Evolutionary conservation across 2,113 vertebrate genomes (phyloP), one percentile per base, ranked within the genome.

Genomic region (Nibea coibor): DNA sequence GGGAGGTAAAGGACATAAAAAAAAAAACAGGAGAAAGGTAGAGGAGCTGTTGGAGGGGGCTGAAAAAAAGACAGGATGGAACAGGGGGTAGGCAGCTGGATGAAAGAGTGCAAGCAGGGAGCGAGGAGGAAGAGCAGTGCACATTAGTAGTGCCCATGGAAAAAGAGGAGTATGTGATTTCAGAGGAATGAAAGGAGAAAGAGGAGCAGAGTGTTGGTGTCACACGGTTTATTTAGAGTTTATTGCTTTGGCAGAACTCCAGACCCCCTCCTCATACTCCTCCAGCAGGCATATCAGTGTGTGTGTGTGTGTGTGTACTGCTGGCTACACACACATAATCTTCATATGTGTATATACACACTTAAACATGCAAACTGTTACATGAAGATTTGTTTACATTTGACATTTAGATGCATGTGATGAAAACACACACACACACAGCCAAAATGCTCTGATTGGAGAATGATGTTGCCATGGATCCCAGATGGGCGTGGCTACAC

Each of bases 221-320:
- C 77, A 85, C 76, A 43, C 65, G 81, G 82, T 90, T 88, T 89
- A 91, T 88, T 84, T 82, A 77, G 84, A 87, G 75, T 87, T 88
- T 91, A 82, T 91, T 87, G 87, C 84, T 75, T 80, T 88, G 90
- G 88, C 82, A 84, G 47, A 14, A 61, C 71, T 88, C 88, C 82
- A 90, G 54, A 77, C 58, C n/a, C 48, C 64, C 67, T 79, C 69
- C 43, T 9, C 35, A 43, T 31, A 28, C 76, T 79, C 70, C 70
- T 83, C 43, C 54, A 79, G 58, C 67, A 65, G 51, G 35, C 58
- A 31, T 28, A 51, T 67, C 4, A 1, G 56, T 56, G 83, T 56
- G 35, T 58, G 24, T 59, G 45, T 16, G 45, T 48, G 45, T 16
- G 14, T 48, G 4, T 73, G 53, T 50, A 19, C 4, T 22, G 61